Percentiles rank a stretch among this genome's conserved stretches.
phyloP scores from a whole-genome alignment of 2,888 invertebrate species.

The Monoplex corrugatus region DNA sequence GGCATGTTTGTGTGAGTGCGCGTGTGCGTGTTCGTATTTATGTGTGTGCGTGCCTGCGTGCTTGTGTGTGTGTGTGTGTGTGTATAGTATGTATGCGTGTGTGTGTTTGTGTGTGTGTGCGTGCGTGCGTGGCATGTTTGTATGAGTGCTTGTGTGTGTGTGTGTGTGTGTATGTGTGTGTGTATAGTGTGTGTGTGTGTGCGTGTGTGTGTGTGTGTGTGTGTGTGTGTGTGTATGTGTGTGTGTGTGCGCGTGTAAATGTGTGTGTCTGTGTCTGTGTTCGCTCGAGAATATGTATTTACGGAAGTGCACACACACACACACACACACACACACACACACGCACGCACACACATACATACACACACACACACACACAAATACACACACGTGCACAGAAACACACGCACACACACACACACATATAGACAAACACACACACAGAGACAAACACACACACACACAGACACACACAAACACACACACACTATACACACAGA shows the following conservation, averaged over 20 bases:
- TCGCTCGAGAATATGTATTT: too few relatives aligned
- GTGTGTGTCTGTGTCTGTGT: not conserved
- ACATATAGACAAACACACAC: not conserved
- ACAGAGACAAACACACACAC: not conserved
- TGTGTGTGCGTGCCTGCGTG: not conserved
- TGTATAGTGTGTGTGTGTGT: not conserved
- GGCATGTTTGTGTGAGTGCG: not conserved
- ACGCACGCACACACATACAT: not conserved
- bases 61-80: not conserved
- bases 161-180: not conserved
- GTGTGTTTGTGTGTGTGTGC: slow-evolving; percentile 11
- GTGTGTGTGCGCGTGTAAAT: not conserved
- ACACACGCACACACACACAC: not conserved
- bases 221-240: slow-evolving; percentile 22
- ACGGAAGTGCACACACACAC: not conserved
- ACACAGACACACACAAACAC: not conserved
- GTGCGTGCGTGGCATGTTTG: not conserved
- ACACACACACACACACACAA: not conserved
- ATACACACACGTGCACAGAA: not conserved
- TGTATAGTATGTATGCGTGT: not conserved
- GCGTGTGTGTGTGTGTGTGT: not conserved
- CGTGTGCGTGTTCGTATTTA: not conserved
- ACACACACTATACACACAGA: too few relatives aligned
- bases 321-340: not conserved
- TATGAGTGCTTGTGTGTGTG: not conserved